Base-by-base conservation (phyloP, 2,113 vertebrate genomes). In the Saguinus midas region DNA sequence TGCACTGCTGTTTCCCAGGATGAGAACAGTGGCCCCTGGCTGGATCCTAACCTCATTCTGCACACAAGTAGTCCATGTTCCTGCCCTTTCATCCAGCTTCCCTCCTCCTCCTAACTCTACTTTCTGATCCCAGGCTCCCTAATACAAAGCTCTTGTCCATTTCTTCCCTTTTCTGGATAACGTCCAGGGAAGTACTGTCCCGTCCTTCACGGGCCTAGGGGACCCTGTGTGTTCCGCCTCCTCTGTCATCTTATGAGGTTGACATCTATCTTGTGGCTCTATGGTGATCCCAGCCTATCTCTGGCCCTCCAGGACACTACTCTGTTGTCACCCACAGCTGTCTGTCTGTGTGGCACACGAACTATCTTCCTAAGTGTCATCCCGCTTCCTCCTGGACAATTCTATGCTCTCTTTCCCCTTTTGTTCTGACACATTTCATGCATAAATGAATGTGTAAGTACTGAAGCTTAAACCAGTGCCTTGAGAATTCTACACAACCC, bases 181-280 rank as follows among this genome's bases (percentile, higher is more conserved):
- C 32, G 21, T 50, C 70, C 48, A 23, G 55, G 72, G 72, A 45
- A 52, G 70, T 6, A 12, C 3, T 37, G 16, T 32, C 21, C 1
- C 57, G n/a, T 16, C 2, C 40, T 1, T 5, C 7, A 20, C 0
- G 6, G n/a, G 52, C 76, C 83, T 10, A 0, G 1, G 4, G 23
- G 18, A 40, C 18, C 48, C 32, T 64, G 55, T 2, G 3, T 12
- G 5, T 17, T 6, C 55, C 5, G 1, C n/a, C 8, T 52, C 23
- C 79, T 25, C 8, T 1, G 17, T 20, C 21, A 37, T 29, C 52
- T 57, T 58, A 64, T 50, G 16, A 61, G 64, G 9, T 2, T 20
- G 70, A 70, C 29, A 40, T 18, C 18, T 35, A 27, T 76, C 21
- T 37, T 3, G 27, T 27, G 32, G 50, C 1, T 10, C 5, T 61